These are phyloP conservation scores for Ovibos moschatus DNA, from an alignment of 2,113 vertebrate genomes.

Conservation along the genomic window DNA sequence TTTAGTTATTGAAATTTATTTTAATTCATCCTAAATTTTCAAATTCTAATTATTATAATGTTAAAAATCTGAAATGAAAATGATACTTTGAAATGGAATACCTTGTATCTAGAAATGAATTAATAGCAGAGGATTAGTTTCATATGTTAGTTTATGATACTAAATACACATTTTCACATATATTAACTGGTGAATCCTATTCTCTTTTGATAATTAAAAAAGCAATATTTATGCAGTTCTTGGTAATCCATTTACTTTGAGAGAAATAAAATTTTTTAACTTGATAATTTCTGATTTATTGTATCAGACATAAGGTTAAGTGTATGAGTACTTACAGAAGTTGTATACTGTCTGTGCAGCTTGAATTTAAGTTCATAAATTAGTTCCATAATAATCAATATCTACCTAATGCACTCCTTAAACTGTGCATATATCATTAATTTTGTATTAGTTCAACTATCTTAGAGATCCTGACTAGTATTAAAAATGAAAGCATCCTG, in stretches of 20 bases:
- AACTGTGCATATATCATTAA: constrained; percentile 47
- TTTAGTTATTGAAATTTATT: not conserved
- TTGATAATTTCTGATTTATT: constrained; percentile 11
- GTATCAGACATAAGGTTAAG: constrained; percentile 21
- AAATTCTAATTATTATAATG: not conserved
- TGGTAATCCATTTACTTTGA: not conserved
- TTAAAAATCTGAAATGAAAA: not conserved
- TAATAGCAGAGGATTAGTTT: not conserved
- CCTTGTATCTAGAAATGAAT: not conserved
- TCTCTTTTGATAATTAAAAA: not conserved
- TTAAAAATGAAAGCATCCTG: not conserved
- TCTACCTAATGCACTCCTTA: constrained; percentile 5
- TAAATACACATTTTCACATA: not conserved
- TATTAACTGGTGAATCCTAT: not conserved
- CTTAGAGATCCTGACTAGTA: not conserved
- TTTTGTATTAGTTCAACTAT: constrained; percentile 53
- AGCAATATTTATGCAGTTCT: not conserved
- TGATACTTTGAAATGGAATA: not conserved
- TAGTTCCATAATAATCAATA: constrained; percentile 52
- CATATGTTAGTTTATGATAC: not conserved
- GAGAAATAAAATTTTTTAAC: not conserved
- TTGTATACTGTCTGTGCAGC: not conserved
- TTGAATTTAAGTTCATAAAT: constrained; percentile 35
- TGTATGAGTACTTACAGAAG: not conserved
- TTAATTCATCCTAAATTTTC: not conserved